Evolutionary conservation across 1,140 invertebrate species (phyloP).

Genomic region (Drosophila truncata): DNA sequence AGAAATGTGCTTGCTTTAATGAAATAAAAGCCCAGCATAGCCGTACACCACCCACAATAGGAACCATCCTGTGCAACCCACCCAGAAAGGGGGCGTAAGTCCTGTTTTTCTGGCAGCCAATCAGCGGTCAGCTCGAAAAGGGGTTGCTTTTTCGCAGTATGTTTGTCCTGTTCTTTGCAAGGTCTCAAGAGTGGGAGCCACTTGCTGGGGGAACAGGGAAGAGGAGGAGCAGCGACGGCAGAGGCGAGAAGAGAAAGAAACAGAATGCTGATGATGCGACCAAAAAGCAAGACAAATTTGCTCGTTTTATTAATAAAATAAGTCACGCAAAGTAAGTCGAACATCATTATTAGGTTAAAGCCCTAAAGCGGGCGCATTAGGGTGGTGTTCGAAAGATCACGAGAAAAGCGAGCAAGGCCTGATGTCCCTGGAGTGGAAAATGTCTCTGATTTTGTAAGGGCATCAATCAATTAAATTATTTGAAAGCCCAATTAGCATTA

Average conservation of each 20-base stretch:
- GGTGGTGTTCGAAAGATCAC: constrained; percentile 28
- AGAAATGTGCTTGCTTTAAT: constrained; percentile 74
- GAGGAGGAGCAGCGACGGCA: constrained; percentile 21
- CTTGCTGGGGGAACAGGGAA: background rate
- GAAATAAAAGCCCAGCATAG: constrained; percentile 66
- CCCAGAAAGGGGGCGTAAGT: constrained; percentile 27
- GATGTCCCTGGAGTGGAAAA: constrained; percentile 24
- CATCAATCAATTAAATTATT: constrained; percentile 19
- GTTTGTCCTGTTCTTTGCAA: constrained; percentile 32
- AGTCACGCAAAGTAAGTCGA: constrained; percentile 84
- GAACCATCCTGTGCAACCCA: background rate
- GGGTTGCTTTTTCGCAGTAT: constrained; percentile 26
- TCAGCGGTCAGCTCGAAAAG: constrained; percentile 4
- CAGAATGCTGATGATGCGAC: constrained; percentile 54
- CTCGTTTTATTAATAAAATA: constrained; percentile 84
- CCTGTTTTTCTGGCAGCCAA: constrained; percentile 14
- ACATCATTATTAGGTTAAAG: constrained; percentile 84
- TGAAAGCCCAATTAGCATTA: constrained; percentile 12
- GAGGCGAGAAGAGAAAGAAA: constrained; percentile 15
- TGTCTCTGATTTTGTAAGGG: constrained; percentile 20
- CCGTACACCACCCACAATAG: constrained; percentile 48
- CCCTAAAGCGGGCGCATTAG: constrained; percentile 80
- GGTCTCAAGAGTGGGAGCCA: background rate
- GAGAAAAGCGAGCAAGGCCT: background rate
- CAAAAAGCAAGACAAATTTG: constrained; percentile 83